phyloP scores from a whole-genome alignment of 2,888 invertebrate genomes.

The Monochamus alternatus region DNA sequence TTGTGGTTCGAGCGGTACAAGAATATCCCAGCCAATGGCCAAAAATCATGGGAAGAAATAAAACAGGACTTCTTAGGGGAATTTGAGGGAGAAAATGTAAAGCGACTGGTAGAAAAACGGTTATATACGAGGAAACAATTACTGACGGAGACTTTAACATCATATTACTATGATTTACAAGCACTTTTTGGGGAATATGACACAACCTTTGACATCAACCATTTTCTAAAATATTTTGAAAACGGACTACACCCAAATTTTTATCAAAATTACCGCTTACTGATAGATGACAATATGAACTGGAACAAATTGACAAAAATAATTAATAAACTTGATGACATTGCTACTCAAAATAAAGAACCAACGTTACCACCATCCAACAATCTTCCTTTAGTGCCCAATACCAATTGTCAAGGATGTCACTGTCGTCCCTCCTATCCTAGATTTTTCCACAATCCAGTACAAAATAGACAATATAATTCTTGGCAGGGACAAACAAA shows the following conservation, averaged over 20 bases:
- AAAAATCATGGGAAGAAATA: conserved; percentile 9
- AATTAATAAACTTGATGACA: conserved; percentile 16
- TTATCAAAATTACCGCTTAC: no score
- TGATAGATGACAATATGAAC: no score
- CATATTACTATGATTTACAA: conserved; percentile 24
- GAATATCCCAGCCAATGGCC: background rate
- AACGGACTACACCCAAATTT: no score
- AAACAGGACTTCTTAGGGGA: background rate
- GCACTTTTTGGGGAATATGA: conserved; percentile 24
- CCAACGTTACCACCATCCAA: no score
- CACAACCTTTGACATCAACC: no score
- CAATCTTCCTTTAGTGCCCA: no score
- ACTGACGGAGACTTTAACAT: conserved; percentile 14
- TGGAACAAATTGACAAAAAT: conserved; percentile 2
- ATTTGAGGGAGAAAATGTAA: background rate
- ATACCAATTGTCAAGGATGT: no score
- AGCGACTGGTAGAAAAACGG: background rate
- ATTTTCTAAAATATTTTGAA: no score
- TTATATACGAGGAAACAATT: conserved; percentile 1
- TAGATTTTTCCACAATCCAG: no score
- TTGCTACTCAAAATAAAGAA: background rate
- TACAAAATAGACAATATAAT: no score
- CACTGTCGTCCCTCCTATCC: no score
- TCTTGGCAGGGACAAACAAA: no score
- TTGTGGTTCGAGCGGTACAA: conserved; percentile 6